Evolutionary conservation across 2,888 invertebrate genomes (phyloP).

Genomic region (Ichneumoninae sp.): DNA sequence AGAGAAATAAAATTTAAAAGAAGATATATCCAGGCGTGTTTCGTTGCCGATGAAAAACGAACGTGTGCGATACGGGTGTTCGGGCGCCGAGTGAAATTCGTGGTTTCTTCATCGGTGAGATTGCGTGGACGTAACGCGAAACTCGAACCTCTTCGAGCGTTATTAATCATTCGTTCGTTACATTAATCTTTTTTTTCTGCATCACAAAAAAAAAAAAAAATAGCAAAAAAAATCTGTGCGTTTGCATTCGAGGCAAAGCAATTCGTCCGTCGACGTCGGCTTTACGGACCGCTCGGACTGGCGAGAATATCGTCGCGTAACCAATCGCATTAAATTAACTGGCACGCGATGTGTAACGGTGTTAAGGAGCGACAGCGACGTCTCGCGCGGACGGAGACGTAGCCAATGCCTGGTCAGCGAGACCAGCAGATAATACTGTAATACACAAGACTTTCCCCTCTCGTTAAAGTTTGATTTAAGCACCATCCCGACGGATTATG

Average conservation of each 20-base stretch:
- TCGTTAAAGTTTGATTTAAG: slow-evolving; percentile 65
- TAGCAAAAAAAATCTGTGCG: slow-evolving; percentile 41
- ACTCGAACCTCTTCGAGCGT: slow-evolving; percentile 55
- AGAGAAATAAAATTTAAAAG: slow-evolving; percentile 62
- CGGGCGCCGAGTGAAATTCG: slow-evolving; percentile 61
- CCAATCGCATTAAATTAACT: slow-evolving; percentile 65
- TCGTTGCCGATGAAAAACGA: slow-evolving; percentile 49
- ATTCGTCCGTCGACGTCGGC: slow-evolving; percentile 3
- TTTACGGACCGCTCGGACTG: slow-evolving; percentile 19
- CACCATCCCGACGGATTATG: slow-evolving; percentile 48
- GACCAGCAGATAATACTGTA: slow-evolving; percentile 31
- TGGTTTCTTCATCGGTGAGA: slow-evolving; percentile 59
- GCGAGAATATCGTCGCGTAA: slow-evolving; percentile 57
- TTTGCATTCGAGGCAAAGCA: slow-evolving; percentile 50
- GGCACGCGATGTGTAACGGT: slow-evolving; percentile 43
- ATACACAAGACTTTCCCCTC: slow-evolving; percentile 55
- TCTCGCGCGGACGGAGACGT: neutral
- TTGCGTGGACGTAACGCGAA: slow-evolving; percentile 55
- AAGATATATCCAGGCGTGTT: slow-evolving; percentile 30
- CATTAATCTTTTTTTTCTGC: slow-evolving; percentile 62
- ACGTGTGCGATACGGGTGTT: slow-evolving; percentile 1
- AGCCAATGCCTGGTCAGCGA: slow-evolving; percentile 18
- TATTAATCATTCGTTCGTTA: slow-evolving; percentile 65
- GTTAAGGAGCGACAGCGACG: slow-evolving; percentile 12
- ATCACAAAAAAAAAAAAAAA: slow-evolving; percentile 9